Base-by-base conservation (phyloP, 2,797 vertebrate species). In the Gymnothorax reevesii region DNA sequence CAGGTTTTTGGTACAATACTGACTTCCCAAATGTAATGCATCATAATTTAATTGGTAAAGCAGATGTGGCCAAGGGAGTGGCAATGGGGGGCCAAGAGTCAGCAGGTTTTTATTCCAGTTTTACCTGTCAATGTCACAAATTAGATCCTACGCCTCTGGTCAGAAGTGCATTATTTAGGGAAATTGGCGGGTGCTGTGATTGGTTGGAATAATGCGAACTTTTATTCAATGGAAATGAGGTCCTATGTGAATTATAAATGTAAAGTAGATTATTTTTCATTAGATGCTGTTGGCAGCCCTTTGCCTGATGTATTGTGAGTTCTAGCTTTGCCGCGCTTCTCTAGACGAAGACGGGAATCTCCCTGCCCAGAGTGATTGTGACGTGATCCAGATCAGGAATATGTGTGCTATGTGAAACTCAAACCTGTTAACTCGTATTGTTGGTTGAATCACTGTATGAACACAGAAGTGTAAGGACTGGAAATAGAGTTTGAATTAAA, bases 401-500 rank as follows among this genome's bases (percentile, higher is more conserved):
- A 54, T 6, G 80, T 54, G 71, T 86, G 85, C 85, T 49, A 60
- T 62, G 75, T 52, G 52, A 64, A 57, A 55, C 69, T 59, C 83
- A 57, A 64, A 82, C 85, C 25, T 83, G 69, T n/a, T 25, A 6
- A 64, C 57, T 71, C 84, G 85, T 86, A 87, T 75, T 75, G 55
- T 73, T 88, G 85, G 87, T 88, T 86, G 87, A 89, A 87, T 86
- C 86, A 75, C 62, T 73, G 75, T 64, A 57, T 82, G 85, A 62
- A 42, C 83, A 86, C 83, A 77, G 73, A 84, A 88, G 84, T 87
- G 89, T 55, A 89, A 92, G 83, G 71, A 85, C 86, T 83, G 79
- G 89, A 88, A 86, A 91, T 92, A 92, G 89, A 87, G 87, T 92
- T 90, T 94, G 91, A 91, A 91, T 91, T 88, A 90, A 89, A 90